phyloP scores from a whole-genome alignment of 1,140 invertebrate genomes.

The Drosophila ogumai region DNA sequence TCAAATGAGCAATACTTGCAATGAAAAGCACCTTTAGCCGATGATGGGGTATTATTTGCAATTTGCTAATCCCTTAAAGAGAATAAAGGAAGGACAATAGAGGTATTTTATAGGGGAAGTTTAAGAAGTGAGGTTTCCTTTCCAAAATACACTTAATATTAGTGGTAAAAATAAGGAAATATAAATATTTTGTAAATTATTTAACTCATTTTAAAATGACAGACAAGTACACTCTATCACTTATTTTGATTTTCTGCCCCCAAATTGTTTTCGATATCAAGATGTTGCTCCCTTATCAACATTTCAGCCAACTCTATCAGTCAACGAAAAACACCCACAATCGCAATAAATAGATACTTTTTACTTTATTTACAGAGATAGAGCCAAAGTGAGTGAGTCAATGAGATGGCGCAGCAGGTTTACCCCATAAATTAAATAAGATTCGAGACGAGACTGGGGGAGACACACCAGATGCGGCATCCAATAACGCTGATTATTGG shows the following conservation, averaged over 20 bases:
- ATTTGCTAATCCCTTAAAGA: constrained; percentile 19
- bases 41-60: constrained; percentile 31
- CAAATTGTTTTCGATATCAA: constrained; percentile 13
- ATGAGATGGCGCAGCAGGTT: constrained; percentile 11
- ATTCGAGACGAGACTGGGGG: constrained; percentile 32
- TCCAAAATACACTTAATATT: too few relatives aligned
- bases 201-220: not conserved
- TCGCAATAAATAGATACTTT: constrained; percentile 24
- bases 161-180: too few relatives aligned
- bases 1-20: constrained; percentile 36
- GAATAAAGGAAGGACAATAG: not conserved
- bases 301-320: not conserved
- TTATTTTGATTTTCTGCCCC: not conserved
- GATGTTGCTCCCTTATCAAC: constrained; percentile 2
- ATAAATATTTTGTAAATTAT: too few relatives aligned
- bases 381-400: constrained; percentile 20
- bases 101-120: not conserved
- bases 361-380: constrained; percentile 37
- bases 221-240: not conserved
- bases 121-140: too few relatives aligned
- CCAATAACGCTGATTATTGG: constrained; percentile 32
- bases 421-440: constrained; percentile 35
- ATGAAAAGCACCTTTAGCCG: constrained; percentile 6
- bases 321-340: constrained; percentile 13
- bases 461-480: not conserved